Base-by-base conservation (phyloP, 1,140 invertebrate genomes). In the Aculops lycopersici region DNA sequence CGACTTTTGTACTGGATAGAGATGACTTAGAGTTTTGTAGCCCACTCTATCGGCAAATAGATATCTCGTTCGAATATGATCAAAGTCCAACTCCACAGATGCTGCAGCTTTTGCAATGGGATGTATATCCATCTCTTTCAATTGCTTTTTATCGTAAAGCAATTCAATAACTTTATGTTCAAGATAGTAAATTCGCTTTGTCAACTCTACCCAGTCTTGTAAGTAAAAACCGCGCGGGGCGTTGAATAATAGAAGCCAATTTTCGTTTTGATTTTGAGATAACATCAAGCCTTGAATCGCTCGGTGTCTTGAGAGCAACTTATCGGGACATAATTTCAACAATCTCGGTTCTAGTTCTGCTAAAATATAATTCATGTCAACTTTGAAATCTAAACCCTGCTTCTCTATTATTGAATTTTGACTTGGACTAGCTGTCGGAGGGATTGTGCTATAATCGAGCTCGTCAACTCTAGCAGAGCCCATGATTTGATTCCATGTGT, bases 151-250 rank as follows among this genome's bases (percentile, higher is more conserved):
- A 4, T 46, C 31, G n/a, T 37, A 15, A 14, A 45, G 19, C 44
- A 44, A 45, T 13, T 17, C 37, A 15, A 45, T 19, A 37, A 45
- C 17, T 20, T 41, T 40, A 31, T 15, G 35, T 3, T 41, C 38
- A 16, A 45, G 20, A 21, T 45, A 45, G 20, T 46, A 39, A 38
- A 41, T 46, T 41, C 46, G 46, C 18, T 42, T 40, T 3, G 39
- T 19, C 8, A 45, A 45, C 20, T 45, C 44, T 3, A 4, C 3
- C 44, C 44, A 45, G 20, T 47, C 45, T 41, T 45, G 44, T 5
- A 45, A 16, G 39, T 17, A 45, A 47, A 16, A 45, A 8, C 36
- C 44, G 2, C 15, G 13, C 1, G 44, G 44, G 16, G 44, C 14
- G 4, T 21, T 8, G 5, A 19, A 12, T 19, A 45, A 45, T 12